Conservation (phyloP, 2,888 invertebrate genomes). For the Arrhopalites spinosus region DNA sequence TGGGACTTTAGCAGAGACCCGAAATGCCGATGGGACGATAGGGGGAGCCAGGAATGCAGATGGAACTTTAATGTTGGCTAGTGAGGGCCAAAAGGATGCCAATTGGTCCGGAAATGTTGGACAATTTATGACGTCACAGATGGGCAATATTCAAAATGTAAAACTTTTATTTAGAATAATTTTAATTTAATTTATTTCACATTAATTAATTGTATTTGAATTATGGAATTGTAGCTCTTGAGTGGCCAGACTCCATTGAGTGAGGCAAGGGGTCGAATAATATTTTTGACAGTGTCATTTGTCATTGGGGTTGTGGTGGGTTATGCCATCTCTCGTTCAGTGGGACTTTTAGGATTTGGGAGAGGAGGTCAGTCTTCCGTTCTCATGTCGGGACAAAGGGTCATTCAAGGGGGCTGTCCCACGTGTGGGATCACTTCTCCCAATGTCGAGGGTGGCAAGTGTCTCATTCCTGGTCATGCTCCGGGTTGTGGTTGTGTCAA, state of each 20-base stretch:
- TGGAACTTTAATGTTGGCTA: neutral
- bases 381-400: neutral
- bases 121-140: neutral
- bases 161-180: neutral
- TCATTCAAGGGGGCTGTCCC: neutral
- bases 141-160: neutral
- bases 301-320: conserved; percentile 40
- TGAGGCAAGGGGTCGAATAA: neutral
- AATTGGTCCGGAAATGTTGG: neutral
- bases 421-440: neutral
- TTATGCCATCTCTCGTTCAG: conserved; percentile 32
- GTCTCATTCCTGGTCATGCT: too few species aligned
- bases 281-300: conserved; percentile 38
- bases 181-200: neutral
- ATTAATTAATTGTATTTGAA: neutral
- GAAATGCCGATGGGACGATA: too few species aligned
- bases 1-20: too few species aligned
- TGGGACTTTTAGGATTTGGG: conserved; percentile 19
- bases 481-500: too few species aligned
- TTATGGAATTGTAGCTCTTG: neutral
- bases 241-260: neutral
- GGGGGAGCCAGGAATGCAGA: too few species aligned
- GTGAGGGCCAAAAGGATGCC: neutral
- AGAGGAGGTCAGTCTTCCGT: neutral
- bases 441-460: neutral